Evolutionary conservation across 2,113 vertebrate genomes (phyloP), one percentile per base, ranked within the genome.

Genomic region (Tangachromis dhanisi): DNA sequence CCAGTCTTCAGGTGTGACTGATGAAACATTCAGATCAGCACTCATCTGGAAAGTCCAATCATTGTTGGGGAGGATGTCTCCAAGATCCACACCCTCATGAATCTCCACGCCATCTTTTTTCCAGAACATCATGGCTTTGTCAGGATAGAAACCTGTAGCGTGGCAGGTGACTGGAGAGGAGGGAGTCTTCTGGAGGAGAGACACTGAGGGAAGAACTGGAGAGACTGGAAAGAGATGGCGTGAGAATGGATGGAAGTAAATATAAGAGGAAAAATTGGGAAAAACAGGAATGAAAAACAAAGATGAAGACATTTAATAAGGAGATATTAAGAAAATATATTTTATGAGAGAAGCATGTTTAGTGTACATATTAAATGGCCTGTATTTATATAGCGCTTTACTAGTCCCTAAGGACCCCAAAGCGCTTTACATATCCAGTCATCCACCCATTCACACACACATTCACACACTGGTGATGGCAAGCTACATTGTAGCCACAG

Each of bases 141-240:
- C n/a, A 54, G 51, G 51, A 21, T 54, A 54, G 51, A 54, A 54
- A 54, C 51, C 51, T 54, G 51, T 54, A 21, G 51, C n/a, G 5
- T 54, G 51, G 3, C 51, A 54, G n/a, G 0, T 54, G n/a, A 54
- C 10, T 54, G n/a, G 51, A 21, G 51, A 54, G n/a, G 10, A 12
- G 51, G 51, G 3, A 54, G 51, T 21, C n/a, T 54, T 54, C 3
- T 12, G 51, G n/a, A 12, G 51, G n/a, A 54, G 51, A 21, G 51
- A 54, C 51, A 54, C 51, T 6, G 3, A 53, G 0, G 49, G 51
- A 54, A 0, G 0, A 54, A 53, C 19, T 53, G 51, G 51, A 53
- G 49, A 53, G 17, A 17, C 0, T 17, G 16, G 45, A 49, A 17
- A 49, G 49, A 53, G 19, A 11, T 21, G 51, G 0, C 9, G 0